Evolutionary conservation across 2,113 vertebrate species (phyloP).

Genomic region (Aegypius monachus): DNA sequence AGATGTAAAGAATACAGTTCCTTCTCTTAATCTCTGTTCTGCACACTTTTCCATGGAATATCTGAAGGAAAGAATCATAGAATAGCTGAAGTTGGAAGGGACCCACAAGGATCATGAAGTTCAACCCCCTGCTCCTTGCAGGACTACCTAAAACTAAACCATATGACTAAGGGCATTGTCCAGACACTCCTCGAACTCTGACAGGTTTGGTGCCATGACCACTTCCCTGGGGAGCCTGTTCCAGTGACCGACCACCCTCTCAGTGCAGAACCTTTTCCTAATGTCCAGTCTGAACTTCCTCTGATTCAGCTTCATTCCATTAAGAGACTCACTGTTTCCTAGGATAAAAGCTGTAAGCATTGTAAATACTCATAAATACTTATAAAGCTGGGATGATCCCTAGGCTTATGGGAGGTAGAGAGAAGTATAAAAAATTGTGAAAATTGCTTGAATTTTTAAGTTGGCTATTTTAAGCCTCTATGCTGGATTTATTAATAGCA

Average conservation of each 20-base stretch:
- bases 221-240: neutral
- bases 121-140: neutral
- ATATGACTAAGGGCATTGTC: neutral
- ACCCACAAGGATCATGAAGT: neutral
- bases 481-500: neutral
- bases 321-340: neutral
- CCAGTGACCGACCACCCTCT: rapidly evolving
- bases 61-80: neutral
- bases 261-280: neutral
- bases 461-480: neutral
- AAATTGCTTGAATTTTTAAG: neutral
- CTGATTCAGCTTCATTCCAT: neutral
- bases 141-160: neutral
- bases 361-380: neutral
- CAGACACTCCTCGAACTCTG: neutral
- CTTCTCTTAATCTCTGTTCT: neutral
- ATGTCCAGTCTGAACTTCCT: neutral
- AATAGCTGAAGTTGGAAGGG: neutral
- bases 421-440: neutral
- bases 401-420: neutral
- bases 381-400: neutral
- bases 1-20: neutral
- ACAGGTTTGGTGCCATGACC: neutral
- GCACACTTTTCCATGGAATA: neutral
- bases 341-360: neutral